Conservation (phyloP, 2,888 invertebrate genomes). For the Crocallis elinguaria region DNA sequence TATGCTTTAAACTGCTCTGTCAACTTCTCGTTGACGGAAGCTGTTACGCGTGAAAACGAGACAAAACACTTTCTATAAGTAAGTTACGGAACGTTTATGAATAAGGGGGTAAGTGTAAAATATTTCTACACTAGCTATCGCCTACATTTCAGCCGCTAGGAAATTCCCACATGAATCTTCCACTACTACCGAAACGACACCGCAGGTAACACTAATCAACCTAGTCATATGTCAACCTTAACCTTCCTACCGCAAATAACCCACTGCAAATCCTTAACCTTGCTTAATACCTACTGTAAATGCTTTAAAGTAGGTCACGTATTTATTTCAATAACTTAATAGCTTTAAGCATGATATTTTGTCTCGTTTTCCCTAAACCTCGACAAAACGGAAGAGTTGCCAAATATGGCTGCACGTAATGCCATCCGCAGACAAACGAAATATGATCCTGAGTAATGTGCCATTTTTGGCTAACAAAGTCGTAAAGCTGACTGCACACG, state of each 20-base stretch:
- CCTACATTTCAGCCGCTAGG: too few relatives aligned
- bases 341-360: conserved; percentile 4
- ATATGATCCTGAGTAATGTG: conserved; percentile 27
- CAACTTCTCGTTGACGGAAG: too few relatives aligned
- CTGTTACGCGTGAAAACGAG: too few relatives aligned
- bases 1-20: too few relatives aligned
- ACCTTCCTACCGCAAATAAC: too few relatives aligned
- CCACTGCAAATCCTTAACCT: neutral
- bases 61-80: too few relatives aligned
- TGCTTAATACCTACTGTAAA: neutral
- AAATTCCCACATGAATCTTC: too few relatives aligned
- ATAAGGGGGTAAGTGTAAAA: too few relatives aligned
- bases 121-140: too few relatives aligned
- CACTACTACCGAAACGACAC: too few relatives aligned
- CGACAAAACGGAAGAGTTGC: conserved; percentile 19
- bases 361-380: conserved; percentile 21
- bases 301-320: conserved; percentile 2
- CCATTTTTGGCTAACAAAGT: conserved; percentile 21
- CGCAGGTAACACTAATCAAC: neutral
- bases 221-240: neutral
- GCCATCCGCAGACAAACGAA: conserved; percentile 24
- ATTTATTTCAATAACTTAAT: conserved; percentile 5
- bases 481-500: neutral
- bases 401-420: conserved; percentile 25
- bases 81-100: too few relatives aligned